Evolutionary conservation across 2,113 vertebrate genomes (phyloP).

Genomic region (Sorex fumeus): DNA sequence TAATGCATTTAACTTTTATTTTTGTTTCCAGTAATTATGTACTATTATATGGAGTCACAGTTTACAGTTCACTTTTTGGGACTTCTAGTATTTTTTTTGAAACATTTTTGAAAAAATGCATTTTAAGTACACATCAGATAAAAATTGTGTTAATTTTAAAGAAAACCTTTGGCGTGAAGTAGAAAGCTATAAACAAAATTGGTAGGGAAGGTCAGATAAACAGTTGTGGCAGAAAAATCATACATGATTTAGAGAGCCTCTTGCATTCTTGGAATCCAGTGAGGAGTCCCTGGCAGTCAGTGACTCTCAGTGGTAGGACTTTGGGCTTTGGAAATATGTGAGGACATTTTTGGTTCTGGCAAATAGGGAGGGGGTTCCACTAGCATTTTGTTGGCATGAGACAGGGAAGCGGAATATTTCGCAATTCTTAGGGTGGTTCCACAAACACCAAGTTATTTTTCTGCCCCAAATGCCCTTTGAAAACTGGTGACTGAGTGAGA

Average conservation of each 20-base stretch:
- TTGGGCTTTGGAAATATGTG: constrained; percentile 40
- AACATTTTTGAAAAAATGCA: constrained; percentile 38
- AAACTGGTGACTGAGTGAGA: constrained; percentile 4
- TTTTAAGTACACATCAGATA: constrained; percentile 42
- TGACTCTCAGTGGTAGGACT: neutral
- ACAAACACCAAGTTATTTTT: neutral
- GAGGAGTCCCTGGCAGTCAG: neutral
- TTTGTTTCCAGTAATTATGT: constrained; percentile 66
- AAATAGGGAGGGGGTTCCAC: neutral
- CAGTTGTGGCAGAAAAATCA: constrained; percentile 7
- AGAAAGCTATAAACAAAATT: constrained; percentile 48
- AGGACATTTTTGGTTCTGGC: constrained; percentile 47
- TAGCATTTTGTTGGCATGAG: constrained; percentile 33
- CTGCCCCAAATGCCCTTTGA: constrained; percentile 27
- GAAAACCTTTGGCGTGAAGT: constrained; percentile 9
- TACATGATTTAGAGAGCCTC: constrained; percentile 37
- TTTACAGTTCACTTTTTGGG: constrained; percentile 37
- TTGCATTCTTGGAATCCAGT: constrained; percentile 8
- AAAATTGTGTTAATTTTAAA: constrained; percentile 63
- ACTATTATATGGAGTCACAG: constrained; percentile 39
- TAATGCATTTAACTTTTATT: constrained; percentile 59
- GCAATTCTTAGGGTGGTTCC: constrained; percentile 29
- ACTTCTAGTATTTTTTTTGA: neutral
- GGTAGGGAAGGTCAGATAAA: constrained; percentile 64
- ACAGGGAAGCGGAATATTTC: constrained; percentile 40